Percentiles rank a stretch among this genome's conserved stretches.
phyloP scores from a whole-genome alignment of 2,888 invertebrate species.

The Xestoiulus laeticollis region DNA sequence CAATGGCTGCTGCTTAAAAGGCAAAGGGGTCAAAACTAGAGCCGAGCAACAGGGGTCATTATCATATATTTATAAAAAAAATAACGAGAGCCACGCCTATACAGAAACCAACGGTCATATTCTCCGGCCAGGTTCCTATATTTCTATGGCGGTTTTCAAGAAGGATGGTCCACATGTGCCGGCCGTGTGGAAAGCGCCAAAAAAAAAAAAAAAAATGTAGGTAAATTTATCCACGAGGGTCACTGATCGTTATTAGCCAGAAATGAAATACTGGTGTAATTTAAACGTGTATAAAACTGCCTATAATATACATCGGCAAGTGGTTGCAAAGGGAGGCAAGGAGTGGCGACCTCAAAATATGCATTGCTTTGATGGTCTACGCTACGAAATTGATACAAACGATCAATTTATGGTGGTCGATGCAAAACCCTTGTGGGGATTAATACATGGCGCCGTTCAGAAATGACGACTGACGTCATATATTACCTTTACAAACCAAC shows the following conservation, averaged over 20 bases:
- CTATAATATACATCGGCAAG: conserved; percentile 23
- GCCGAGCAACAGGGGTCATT: conserved; percentile 40
- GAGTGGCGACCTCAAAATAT: conserved; percentile 43
- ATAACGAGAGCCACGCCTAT: conserved; percentile 32
- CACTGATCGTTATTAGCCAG: conserved; percentile 43
- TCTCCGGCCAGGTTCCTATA: conserved; percentile 8
- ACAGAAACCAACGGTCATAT: conserved; percentile 27
- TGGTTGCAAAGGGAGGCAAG: conserved; percentile 19
- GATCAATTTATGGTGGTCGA: not conserved
- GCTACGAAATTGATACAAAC: conserved; percentile 38
- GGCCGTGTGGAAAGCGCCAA: not conserved
- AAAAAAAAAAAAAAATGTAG: not conserved
- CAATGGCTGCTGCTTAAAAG: not conserved
- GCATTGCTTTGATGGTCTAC: conserved; percentile 18
- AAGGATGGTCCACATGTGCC: conserved; percentile 12
- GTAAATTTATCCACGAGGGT: conserved; percentile 21
- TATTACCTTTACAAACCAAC: not conserved
- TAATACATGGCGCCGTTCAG: not conserved
- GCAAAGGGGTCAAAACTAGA: conserved; percentile 35
- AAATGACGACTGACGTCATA: conserved; percentile 22
- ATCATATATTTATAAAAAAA: conserved; percentile 1
- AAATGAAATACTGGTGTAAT: conserved; percentile 43
- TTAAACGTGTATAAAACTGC: conserved; percentile 43
- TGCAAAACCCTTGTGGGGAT: conserved; percentile 28
- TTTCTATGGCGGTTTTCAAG: not conserved